phyloP scores from a whole-genome alignment of 1,140 invertebrate species.

The Acyrthosiphon pisum region DNA sequence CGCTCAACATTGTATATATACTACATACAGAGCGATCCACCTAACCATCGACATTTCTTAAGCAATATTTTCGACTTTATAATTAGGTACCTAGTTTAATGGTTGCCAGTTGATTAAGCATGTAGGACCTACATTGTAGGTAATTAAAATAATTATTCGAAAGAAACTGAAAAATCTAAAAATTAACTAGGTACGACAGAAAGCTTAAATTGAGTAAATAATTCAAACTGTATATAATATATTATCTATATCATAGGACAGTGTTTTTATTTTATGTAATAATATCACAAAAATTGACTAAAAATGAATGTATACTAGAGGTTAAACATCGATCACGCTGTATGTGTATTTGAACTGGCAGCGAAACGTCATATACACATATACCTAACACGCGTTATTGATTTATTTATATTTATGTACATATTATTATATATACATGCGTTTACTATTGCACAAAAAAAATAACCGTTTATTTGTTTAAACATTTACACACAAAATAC shows the following conservation, averaged over 20 bases:
- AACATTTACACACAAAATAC: not conserved
- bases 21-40: not conserved
- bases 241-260: too few species aligned
- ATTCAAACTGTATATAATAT: too few species aligned
- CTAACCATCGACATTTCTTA: not conserved
- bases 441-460: not conserved
- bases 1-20: not conserved
- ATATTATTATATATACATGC: not conserved
- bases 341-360: conserved; percentile 5
- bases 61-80: not conserved
- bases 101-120: not conserved
- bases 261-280: too few species aligned
- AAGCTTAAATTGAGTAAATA: too few species aligned
- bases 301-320: not conserved
- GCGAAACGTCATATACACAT: not conserved
- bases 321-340: not conserved
- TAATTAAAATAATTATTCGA: not conserved
- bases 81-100: too few species aligned
- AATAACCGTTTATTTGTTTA: not conserved
- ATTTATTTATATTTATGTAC: not conserved
- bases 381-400: not conserved
- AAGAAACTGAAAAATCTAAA: not conserved
- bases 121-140: too few species aligned
- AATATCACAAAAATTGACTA: too few species aligned
- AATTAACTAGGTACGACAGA: not conserved